A percentile compares a stretch with the other conserved stretches of the same genome.
Conservation (phyloP, 2,113 vertebrate species). For the Cricetomys ansorgei region DNA sequence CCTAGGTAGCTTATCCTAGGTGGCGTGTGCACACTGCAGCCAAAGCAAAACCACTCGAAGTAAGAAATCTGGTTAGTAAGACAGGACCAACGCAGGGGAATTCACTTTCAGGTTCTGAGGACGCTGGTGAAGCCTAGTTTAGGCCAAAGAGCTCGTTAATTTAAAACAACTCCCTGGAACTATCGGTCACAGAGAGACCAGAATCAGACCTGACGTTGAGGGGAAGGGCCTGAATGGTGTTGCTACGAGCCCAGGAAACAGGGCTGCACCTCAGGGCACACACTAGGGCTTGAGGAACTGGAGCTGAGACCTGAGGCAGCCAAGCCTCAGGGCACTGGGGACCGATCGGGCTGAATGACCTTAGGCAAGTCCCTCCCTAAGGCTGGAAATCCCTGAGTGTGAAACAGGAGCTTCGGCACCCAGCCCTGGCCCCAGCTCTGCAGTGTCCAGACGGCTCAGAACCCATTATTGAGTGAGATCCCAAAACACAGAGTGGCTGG, state of each 20-base stretch:
- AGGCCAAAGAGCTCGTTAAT: not conserved
- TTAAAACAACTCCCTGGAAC: not conserved
- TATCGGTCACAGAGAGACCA: not conserved
- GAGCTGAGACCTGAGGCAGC: not conserved
- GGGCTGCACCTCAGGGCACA: no score
- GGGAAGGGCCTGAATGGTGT: not conserved
- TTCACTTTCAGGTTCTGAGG: not conserved
- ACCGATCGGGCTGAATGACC: not conserved
- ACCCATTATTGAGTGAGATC: not conserved
- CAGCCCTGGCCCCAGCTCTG: not conserved
- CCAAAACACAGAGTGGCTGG: conserved; percentile 64
- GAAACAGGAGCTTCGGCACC: not conserved
- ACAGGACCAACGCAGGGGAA: not conserved
- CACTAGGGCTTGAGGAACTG: rapidly evolving
- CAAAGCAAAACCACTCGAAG: not conserved
- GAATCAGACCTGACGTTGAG: not conserved
- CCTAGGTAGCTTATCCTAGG: no score
- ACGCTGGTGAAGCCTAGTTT: not conserved
- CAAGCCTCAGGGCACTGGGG: not conserved
- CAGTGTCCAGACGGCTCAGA: not conserved
- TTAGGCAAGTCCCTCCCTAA: not conserved
- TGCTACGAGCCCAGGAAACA: rapidly evolving
- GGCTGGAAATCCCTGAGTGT: not conserved
- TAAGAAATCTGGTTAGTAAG: not conserved
- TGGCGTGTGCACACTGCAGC: no score